Conservation (phyloP, 2,888 invertebrate genomes). For the Trichopoda pennipes region DNA sequence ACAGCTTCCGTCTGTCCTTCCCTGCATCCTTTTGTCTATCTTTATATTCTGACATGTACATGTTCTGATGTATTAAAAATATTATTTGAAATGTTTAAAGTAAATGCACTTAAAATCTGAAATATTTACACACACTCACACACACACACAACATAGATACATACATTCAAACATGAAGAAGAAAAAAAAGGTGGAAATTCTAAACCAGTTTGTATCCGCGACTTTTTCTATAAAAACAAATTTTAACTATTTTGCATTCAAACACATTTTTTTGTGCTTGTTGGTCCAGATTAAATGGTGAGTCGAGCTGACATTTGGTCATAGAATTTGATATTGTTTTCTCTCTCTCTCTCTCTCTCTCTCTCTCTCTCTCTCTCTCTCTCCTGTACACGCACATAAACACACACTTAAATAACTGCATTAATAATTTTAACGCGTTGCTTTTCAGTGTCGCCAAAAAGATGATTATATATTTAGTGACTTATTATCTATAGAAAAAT, state of each 20-base stretch:
- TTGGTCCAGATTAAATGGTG: conserved; percentile 64
- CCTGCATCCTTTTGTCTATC: conserved; percentile 11
- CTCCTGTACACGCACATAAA: neutral
- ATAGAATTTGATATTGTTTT: conserved; percentile 15
- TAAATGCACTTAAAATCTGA: conserved; percentile 48
- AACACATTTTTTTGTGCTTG: neutral
- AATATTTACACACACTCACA: neutral
- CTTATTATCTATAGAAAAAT: too few species aligned
- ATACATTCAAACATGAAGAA: neutral
- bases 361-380: too few species aligned
- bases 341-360: too few species aligned
- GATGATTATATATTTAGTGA: neutral
- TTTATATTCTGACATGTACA: neutral
- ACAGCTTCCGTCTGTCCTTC: conserved; percentile 52
- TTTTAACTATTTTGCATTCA: conserved; percentile 24
- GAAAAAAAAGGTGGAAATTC: conserved; percentile 66
- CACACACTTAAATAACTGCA: neutral
- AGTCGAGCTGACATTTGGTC: conserved; percentile 64
- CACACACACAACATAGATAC: too few species aligned
- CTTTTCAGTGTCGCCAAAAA: neutral
- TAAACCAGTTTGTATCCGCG: conserved; percentile 62
- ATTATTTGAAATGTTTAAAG: conserved; percentile 20
- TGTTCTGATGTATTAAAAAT: conserved; percentile 19
- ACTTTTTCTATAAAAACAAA: conserved; percentile 16
- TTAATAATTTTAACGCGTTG: too few species aligned